Conservation (phyloP, 1,140 invertebrate genomes). For the Bombus difficillimus region DNA sequence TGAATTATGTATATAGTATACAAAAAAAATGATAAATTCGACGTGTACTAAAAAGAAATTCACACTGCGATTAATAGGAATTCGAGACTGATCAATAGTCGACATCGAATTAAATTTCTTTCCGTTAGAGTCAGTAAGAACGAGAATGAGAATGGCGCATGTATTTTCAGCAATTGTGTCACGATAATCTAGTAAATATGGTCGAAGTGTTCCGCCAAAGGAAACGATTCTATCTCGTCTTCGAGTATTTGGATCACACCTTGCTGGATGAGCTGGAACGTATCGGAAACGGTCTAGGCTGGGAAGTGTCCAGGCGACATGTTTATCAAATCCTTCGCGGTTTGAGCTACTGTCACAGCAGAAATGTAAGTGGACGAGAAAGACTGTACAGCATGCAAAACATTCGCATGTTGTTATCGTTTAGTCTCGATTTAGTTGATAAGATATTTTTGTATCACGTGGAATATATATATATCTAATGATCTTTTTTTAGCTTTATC, state of each 20-base stretch:
- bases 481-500: neutral
- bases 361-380: slow-evolving; percentile 86
- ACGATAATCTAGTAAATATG: slow-evolving; percentile 94
- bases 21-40: too few species aligned
- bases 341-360: slow-evolving; percentile 93
- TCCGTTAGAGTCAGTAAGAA: too few species aligned
- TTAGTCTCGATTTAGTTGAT: neutral
- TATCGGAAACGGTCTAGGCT: slow-evolving; percentile 87
- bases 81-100: too few species aligned
- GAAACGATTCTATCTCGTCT: slow-evolving; percentile 93
- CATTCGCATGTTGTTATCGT: too few species aligned
- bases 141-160: neutral
- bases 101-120: too few species aligned
- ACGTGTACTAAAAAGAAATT: too few species aligned
- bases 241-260: slow-evolving; percentile 94
- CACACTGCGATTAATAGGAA: too few species aligned
- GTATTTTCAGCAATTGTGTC: slow-evolving; percentile 88
- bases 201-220: slow-evolving; percentile 93
- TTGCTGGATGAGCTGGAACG: slow-evolving; percentile 92
- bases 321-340: slow-evolving; percentile 92
- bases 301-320: slow-evolving; percentile 88
- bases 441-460: too few species aligned
- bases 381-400: neutral
- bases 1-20: too few species aligned
- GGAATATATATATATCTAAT: neutral